Conservation (phyloP, 2,888 invertebrate species). For the Tridacna gigas region DNA sequence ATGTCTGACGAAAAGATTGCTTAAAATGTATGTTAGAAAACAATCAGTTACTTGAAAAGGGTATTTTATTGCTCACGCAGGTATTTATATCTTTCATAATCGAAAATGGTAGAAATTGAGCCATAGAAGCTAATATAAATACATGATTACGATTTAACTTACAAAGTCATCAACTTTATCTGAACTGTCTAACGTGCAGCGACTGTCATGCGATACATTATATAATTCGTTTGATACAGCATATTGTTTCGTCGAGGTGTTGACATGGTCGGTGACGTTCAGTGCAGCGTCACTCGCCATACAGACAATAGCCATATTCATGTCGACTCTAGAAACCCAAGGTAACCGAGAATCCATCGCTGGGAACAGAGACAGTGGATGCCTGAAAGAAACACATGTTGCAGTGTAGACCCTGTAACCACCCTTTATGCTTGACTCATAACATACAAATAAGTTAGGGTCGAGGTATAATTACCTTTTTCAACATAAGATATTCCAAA, state of each 20-base stretch:
- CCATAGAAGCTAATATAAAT: too few relatives aligned
- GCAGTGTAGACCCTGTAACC: background rate
- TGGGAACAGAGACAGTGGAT: background rate
- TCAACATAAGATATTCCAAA: too few relatives aligned
- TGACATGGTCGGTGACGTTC: background rate
- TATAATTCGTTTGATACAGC: too few relatives aligned
- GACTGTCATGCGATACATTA: background rate
- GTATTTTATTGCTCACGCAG: too few relatives aligned
- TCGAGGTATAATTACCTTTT: too few relatives aligned
- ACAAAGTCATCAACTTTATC: background rate
- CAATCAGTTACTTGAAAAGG: too few relatives aligned
- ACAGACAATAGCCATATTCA: constrained; percentile 14
- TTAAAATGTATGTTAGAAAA: too few relatives aligned
- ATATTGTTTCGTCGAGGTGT: too few relatives aligned
- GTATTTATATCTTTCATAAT: too few relatives aligned
- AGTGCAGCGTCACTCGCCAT: constrained; percentile 1
- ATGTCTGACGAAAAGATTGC: too few relatives aligned
- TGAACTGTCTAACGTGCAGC: background rate
- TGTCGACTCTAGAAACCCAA: constrained; percentile 2
- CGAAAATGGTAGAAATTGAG: too few relatives aligned
- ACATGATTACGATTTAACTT: background rate
- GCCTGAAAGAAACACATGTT: background rate
- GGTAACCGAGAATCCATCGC: constrained; percentile 16
- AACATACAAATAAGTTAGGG: background rate
- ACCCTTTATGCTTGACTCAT: background rate